Evolutionary conservation across 2,888 invertebrate genomes (phyloP).

Genomic region (Torymus aiolomorphi): DNA sequence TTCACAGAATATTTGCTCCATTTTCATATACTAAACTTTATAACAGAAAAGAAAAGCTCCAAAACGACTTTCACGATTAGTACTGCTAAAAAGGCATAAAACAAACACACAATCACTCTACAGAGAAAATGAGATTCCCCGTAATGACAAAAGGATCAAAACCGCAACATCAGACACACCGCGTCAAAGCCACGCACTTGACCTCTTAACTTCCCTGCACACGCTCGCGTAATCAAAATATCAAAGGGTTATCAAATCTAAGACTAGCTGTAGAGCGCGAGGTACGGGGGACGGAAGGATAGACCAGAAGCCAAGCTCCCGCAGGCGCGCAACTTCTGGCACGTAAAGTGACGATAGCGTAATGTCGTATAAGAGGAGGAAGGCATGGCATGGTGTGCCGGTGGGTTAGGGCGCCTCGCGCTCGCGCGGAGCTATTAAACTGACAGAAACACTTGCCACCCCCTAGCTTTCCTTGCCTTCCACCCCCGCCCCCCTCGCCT

Average conservation of each 20-base stretch:
- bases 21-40: no score
- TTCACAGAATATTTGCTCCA: no score
- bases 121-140: not conserved
- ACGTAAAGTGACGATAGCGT: constrained; percentile 74
- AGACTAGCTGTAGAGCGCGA: constrained; percentile 62
- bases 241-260: constrained; percentile 73
- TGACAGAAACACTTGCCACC: constrained; percentile 76
- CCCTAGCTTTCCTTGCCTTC: constrained; percentile 62
- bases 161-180: not conserved
- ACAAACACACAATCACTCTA: constrained; percentile 54
- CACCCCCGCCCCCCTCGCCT: constrained; percentile 49
- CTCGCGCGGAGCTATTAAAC: constrained; percentile 75
- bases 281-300: constrained; percentile 24
- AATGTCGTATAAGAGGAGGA: constrained; percentile 64
- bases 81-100: no score
- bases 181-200: constrained; percentile 36
- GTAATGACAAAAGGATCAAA: no score
- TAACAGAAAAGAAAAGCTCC: no score
- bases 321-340: constrained; percentile 72
- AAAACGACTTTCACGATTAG: no score
- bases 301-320: not conserved
- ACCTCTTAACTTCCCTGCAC: constrained; percentile 21
- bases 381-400: constrained; percentile 61
- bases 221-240: constrained; percentile 62
- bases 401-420: constrained; percentile 52